These are phyloP conservation scores for Aporophyla lueneburgensis DNA, from an alignment of 2,888 invertebrate genomes.

Conservation along the genomic window DNA sequence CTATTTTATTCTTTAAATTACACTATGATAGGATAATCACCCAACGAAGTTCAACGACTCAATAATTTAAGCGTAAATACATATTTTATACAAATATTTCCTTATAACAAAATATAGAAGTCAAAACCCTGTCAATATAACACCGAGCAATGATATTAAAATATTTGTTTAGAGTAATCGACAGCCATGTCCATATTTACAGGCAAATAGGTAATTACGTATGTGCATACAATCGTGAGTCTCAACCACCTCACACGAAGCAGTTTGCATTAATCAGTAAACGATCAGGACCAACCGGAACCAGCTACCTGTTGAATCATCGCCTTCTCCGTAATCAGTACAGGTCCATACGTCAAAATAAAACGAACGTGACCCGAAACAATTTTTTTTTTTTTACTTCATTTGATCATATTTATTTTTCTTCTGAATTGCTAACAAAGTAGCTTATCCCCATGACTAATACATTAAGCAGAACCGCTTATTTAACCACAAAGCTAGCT, in stretches of 20 bases:
- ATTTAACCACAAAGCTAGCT: slow-evolving; percentile 15
- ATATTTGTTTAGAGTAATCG: slow-evolving; percentile 46
- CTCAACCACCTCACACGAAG: slow-evolving; percentile 64
- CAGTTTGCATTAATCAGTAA: slow-evolving; percentile 69
- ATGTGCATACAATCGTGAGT: slow-evolving; percentile 64
- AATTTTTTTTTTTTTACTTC: slow-evolving; percentile 32
- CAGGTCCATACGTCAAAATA: slow-evolving; percentile 46
- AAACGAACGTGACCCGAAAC: slow-evolving; percentile 40
- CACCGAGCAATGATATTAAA: slow-evolving; percentile 18
- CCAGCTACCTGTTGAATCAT: slow-evolving; percentile 66
- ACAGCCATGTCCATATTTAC: slow-evolving; percentile 38
- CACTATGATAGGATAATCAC: not conserved
- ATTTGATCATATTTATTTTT: slow-evolving; percentile 20
- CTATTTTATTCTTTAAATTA: not conserved
- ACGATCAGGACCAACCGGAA: slow-evolving; percentile 70
- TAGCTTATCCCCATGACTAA: slow-evolving; percentile 27
- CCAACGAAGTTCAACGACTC: slow-evolving; percentile 18
- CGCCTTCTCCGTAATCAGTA: slow-evolving; percentile 58
- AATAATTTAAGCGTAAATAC: not conserved
- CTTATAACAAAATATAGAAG: slow-evolving; percentile 7
- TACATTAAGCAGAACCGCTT: slow-evolving; percentile 27
- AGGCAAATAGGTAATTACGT: slow-evolving; percentile 52
- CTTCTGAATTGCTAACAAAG: slow-evolving; percentile 19
- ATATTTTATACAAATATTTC: slow-evolving; percentile 20
- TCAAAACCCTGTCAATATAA: slow-evolving; percentile 15